phyloP scores from a whole-genome alignment of 1,140 invertebrate species.

The Drosophila fuyamai region DNA sequence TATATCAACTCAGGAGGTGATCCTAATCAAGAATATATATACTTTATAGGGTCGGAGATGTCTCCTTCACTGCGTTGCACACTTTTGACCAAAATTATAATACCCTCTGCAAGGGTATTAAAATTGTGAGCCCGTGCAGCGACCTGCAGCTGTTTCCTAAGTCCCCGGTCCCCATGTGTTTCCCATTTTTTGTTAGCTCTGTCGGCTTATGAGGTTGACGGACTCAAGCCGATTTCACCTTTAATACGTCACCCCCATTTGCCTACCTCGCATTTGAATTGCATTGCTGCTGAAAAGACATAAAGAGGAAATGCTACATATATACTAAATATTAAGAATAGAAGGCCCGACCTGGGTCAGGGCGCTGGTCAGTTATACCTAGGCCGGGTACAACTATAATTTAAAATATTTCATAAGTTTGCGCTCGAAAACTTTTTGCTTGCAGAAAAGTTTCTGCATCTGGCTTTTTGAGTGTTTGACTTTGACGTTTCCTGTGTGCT shows the following conservation, averaged over 20 bases:
- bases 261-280: conserved; percentile 13
- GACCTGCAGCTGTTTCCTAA: conserved; percentile 3
- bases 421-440: background rate
- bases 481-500: conserved; percentile 11
- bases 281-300: conserved; percentile 1
- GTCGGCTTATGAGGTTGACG: conserved; percentile 26
- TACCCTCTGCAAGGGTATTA: too few relatives aligned
- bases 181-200: background rate
- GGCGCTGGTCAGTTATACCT: background rate
- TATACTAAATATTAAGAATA: conserved; percentile 8
- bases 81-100: too few relatives aligned
- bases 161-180: background rate
- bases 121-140: conserved; percentile 11
- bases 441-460: background rate
- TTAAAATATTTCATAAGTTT: conserved; percentile 66
- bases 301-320: conserved; percentile 26
- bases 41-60: too few relatives aligned
- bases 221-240: conserved; percentile 57
- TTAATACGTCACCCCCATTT: conserved; percentile 67
- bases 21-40: too few relatives aligned
- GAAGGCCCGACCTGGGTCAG: conserved; percentile 11
- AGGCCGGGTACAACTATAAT: conserved; percentile 28
- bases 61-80: too few relatives aligned
- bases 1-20: too few relatives aligned
- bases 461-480: conserved; percentile 13